These are phyloP conservation scores for Microcaecilia unicolor DNA, from an alignment of 2,797 vertebrate genomes.

Conservation along the genomic window DNA sequence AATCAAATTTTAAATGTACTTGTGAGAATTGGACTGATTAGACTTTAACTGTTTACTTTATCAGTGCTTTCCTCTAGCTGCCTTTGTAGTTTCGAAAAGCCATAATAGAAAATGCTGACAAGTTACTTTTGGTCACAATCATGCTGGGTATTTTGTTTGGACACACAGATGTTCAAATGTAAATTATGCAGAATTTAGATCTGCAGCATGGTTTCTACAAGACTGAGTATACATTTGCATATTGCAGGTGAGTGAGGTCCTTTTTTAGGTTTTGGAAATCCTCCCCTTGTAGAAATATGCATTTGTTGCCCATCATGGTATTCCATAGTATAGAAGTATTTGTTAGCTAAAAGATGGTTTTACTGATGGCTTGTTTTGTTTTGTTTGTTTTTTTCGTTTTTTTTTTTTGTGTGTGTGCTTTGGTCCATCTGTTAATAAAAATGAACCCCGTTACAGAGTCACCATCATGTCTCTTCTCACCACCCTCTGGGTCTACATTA, in stretches of 20 bases:
- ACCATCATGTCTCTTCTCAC: slow-evolving; percentile 99
- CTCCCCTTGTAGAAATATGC: no score
- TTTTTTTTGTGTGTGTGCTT: slow-evolving; percentile 83
- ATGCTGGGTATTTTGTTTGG: slow-evolving; percentile 42
- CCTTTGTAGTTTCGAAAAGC: slow-evolving; percentile 40
- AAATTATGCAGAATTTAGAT: slow-evolving; percentile 37
- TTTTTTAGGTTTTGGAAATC: slow-evolving; percentile 40
- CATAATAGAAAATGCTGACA: slow-evolving; percentile 38
- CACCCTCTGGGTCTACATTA: slow-evolving; percentile 97
- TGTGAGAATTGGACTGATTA: no score
- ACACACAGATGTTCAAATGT: slow-evolving; percentile 41
- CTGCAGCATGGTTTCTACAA: slow-evolving; percentile 50
- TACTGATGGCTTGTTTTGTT: slow-evolving; percentile 81
- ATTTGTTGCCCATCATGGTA: slow-evolving; percentile 32
- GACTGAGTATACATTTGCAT: slow-evolving; percentile 58
- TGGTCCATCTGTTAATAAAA: slow-evolving; percentile 98
- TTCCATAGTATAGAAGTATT: slow-evolving; percentile 57
- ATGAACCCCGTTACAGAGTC: slow-evolving; percentile 99
- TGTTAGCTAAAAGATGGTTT: slow-evolving; percentile 82
- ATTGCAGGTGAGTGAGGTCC: slow-evolving; percentile 59
- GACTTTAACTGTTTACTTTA: no score
- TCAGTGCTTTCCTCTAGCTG: no score
- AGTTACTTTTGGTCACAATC: no score
- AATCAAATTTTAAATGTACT: no score
- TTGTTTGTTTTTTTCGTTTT: slow-evolving; percentile 84